These are phyloP conservation scores for Theretra japonica DNA, from an alignment of 2,888 invertebrate genomes.

Conservation along the genomic window DNA sequence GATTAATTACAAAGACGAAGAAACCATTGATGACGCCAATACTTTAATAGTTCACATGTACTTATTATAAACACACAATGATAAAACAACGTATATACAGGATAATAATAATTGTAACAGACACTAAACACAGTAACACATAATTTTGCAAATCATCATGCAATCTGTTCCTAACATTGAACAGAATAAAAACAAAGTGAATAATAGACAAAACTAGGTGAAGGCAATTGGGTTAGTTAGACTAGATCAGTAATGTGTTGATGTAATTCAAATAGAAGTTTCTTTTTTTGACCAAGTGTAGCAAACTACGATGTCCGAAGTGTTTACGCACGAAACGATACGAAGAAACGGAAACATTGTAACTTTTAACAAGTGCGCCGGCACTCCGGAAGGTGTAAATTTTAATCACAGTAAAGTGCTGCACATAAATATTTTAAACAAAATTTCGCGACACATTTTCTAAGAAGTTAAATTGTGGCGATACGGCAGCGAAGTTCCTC, in stretches of 20 bases:
- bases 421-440: slow-evolving; percentile 29
- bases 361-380: slow-evolving; percentile 21
- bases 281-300: neutral
- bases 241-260: neutral
- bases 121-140: slow-evolving; percentile 1
- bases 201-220: neutral
- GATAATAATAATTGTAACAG: neutral
- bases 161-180: slow-evolving; percentile 7
- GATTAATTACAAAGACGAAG: neutral
- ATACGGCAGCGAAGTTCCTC: slow-evolving; percentile 29
- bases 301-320: neutral
- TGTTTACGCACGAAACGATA: slow-evolving; percentile 8
- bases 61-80: neutral
- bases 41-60: neutral
- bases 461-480: slow-evolving; percentile 31
- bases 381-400: slow-evolving; percentile 28
- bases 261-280: neutral
- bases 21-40: neutral
- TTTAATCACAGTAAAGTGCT: slow-evolving; percentile 29
- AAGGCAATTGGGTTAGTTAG: slow-evolving; percentile 13
- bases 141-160: neutral
- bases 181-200: neutral
- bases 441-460: slow-evolving; percentile 32
- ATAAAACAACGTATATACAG: neutral
- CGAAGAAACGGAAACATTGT: slow-evolving; percentile 25